A percentile compares a stretch with the other conserved stretches of the same genome.
Evolutionary conservation across 2,888 invertebrate species (phyloP).

Genomic region (Rugalucina vietnamica): DNA sequence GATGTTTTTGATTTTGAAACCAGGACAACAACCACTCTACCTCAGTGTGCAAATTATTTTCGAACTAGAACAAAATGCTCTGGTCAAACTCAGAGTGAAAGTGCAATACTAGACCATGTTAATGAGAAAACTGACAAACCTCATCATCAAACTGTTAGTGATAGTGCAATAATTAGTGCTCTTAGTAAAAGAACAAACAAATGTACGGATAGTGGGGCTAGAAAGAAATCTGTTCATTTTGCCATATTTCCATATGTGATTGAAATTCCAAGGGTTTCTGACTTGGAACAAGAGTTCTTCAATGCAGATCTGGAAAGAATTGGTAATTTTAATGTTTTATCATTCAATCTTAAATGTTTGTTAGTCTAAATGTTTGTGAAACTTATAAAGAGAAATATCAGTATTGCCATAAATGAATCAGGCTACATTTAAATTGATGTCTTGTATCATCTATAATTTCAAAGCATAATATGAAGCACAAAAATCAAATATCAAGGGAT

Average conservation of each 20-base stretch:
- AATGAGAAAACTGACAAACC: not conserved
- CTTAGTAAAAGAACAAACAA: not conserved
- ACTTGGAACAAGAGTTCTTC: slow-evolving; percentile 50
- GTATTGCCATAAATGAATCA: too few species aligned
- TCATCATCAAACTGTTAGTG: not conserved
- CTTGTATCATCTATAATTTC: too few species aligned
- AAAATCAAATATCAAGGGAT: too few species aligned
- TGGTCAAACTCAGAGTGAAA: not conserved
- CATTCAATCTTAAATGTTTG: too few species aligned
- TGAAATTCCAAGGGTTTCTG: slow-evolving; percentile 69
- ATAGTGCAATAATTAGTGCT: not conserved
- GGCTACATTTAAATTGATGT: too few species aligned
- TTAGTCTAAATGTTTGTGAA: too few species aligned
- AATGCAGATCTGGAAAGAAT: slow-evolving; percentile 14
- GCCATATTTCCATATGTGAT: slow-evolving; percentile 74
- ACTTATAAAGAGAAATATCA: too few species aligned
- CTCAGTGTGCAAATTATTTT: not conserved
- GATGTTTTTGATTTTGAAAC: not conserved
- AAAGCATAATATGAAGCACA: too few species aligned
- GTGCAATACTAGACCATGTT: not conserved
- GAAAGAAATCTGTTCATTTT: slow-evolving; percentile 68
- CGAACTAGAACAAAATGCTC: not conserved
- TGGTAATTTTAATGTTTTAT: slow-evolving; percentile 29
- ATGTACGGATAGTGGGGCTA: not conserved
- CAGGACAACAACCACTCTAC: not conserved